These are phyloP conservation scores for Clanis bilineata DNA, from an alignment of 2,888 invertebrate species.

Conservation along the genomic window DNA sequence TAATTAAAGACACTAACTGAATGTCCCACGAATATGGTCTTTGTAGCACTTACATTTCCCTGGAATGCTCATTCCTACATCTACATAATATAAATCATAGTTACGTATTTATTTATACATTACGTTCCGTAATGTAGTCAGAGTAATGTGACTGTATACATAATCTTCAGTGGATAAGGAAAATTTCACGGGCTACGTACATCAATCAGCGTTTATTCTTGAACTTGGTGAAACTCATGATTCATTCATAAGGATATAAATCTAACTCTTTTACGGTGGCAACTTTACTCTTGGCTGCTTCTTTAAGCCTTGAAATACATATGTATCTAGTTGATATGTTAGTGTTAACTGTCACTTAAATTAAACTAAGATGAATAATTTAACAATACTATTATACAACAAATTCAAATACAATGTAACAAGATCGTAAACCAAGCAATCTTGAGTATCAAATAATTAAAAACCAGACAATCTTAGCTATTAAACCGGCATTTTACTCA, in stretches of 20 bases:
- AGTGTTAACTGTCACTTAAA: not conserved
- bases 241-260: slow-evolving; percentile 17
- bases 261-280: slow-evolving; percentile 12
- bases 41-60: not conserved
- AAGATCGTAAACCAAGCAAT: not conserved
- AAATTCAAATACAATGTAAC: not conserved
- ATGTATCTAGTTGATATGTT: not conserved
- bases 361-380: not conserved
- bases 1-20: not conserved
- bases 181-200: slow-evolving; percentile 28
- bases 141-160: slow-evolving; percentile 36
- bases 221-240: slow-evolving; percentile 18
- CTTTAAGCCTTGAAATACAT: not conserved
- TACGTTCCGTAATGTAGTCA: slow-evolving; percentile 20
- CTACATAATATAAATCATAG: not conserved
- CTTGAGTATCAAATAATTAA: slow-evolving; percentile 1
- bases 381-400: not conserved
- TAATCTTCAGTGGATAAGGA: slow-evolving; percentile 39
- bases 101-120: slow-evolving; percentile 1
- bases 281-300: not conserved
- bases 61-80: not conserved
- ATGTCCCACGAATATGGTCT: no score
- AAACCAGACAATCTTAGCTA: slow-evolving; percentile 7
- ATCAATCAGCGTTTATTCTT: slow-evolving; percentile 16
- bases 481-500: slow-evolving; percentile 8